These are phyloP conservation scores for Penaeus monodon DNA, from an alignment of 2,888 invertebrate genomes.

Conservation along the genomic window DNA sequence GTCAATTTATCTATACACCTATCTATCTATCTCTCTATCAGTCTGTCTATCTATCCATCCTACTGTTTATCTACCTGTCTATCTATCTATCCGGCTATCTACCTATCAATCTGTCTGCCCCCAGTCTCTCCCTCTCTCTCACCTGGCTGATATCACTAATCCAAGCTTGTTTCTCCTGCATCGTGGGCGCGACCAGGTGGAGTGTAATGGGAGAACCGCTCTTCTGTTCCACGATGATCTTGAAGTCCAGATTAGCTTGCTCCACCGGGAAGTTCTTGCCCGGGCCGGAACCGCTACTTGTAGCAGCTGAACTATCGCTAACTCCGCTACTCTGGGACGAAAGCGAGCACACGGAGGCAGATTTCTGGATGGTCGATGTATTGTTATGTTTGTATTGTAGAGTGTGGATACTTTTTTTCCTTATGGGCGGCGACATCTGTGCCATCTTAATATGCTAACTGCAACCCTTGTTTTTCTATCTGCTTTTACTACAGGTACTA, in stretches of 20 bases:
- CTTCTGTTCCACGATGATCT: constrained; percentile 79
- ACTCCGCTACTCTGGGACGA: constrained; percentile 74
- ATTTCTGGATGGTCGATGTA: constrained; percentile 56
- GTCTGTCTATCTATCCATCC: no score
- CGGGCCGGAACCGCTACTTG: constrained; percentile 67
- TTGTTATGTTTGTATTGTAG: neutral
- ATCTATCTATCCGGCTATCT: no score
- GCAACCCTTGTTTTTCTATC: no score
- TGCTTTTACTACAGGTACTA: no score
- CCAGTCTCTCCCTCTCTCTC: constrained; percentile 21
- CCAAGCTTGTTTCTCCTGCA: constrained; percentile 93
- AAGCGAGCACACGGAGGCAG: constrained; percentile 73
- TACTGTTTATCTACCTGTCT: no score
- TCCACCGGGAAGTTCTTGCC: constrained; percentile 66
- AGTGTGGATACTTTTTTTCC: no score
- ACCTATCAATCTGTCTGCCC: no score
- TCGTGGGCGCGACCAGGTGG: constrained; percentile 78
- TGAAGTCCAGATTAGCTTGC: constrained; percentile 79
- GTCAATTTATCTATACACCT: no score
- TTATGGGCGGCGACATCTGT: no score
- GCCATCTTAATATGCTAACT: no score
- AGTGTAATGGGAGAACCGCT: constrained; percentile 78
- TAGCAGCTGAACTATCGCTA: constrained; percentile 68
- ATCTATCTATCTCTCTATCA: no score
- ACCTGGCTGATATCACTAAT: constrained; percentile 90